Conservation (phyloP, 37 sponge, comb jelly and placozoan species). For the Aphrocallistes beatrix region DNA sequence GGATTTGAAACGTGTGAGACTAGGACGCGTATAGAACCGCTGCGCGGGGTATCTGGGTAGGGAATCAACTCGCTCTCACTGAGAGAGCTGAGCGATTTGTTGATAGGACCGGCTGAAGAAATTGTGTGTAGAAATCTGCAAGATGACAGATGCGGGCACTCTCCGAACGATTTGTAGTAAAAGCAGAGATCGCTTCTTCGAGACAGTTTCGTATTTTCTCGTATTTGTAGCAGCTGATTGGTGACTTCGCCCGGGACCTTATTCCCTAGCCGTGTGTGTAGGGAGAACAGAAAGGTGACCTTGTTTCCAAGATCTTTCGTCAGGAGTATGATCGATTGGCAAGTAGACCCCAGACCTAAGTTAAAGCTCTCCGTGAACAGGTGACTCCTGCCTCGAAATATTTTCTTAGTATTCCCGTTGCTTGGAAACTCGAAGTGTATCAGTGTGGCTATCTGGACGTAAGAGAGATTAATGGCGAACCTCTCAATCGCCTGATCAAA, state of each 20-base stretch:
- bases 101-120: neutral
- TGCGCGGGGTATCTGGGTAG: neutral
- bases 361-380: neutral
- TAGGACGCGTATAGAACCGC: neutral
- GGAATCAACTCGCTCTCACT: neutral
- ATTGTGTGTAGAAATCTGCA: conserved; percentile 9
- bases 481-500: neutral
- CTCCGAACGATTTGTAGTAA: conserved; percentile 51
- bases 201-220: neutral
- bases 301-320: neutral
- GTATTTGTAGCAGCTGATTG: neutral
- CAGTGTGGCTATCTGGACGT: neutral
- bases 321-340: neutral
- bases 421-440: neutral
- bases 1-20: conserved; percentile 13
- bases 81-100: neutral
- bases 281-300: neutral
- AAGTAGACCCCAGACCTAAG: neutral
- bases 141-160: conserved; percentile 29
- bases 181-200: conserved; percentile 41
- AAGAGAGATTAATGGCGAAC: neutral
- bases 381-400: neutral
- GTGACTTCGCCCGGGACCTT: neutral
- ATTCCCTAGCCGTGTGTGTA: neutral
- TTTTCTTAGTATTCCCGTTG: neutral